Evolutionary conservation across 2,797 vertebrate species (phyloP), one percentile per base, ranked within the genome.

Genomic region (Novumbra hubbsi): DNA sequence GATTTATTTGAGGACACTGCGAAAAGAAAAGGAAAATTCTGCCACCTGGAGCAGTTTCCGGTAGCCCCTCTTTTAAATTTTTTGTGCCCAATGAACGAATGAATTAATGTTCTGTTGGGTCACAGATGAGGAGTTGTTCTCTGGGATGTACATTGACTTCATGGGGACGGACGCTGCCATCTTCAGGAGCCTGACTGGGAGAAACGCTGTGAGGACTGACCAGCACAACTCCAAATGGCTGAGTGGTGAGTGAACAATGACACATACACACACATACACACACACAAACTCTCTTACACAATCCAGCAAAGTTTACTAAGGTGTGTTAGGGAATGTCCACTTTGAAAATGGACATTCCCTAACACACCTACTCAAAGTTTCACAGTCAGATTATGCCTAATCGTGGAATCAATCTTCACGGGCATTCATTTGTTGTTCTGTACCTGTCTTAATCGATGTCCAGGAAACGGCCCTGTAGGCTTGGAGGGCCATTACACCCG

Each of bases 151-250:
- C 84, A 99, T 99, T 68, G 97, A 99, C 93, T 99, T 99, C 91
- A 99, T 99, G 97, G 98, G 97, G 77, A 99, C 97, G 0, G 98
- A 99, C 80, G 96, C 97, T 0, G 97, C 98, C 81, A 97, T 99
- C 92, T 99, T 99, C 88, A 95, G 98, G 86, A 99, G 97, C 84
- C 92, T 99, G 83, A 98, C 97, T 71, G 94, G 83, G 83, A 94
- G 95, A 74, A 99, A 99, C 68, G 95, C 97, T 1, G 96, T 99
- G 80, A 90, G 98, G 82, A 98, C 97, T 0, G 98, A 99, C 85
- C 98, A 99, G 74, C 97, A 99, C 89, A 99, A 99, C 86, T 99
- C 98, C 17, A 99, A 99, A 84, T 99, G 97, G 97, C 93, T 99
- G 3, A 99, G 97, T 78, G 98, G 98, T 99, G 93, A 93, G 90